Conservation (phyloP, 2,888 invertebrate genomes). For the Zonitis immaculata region DNA sequence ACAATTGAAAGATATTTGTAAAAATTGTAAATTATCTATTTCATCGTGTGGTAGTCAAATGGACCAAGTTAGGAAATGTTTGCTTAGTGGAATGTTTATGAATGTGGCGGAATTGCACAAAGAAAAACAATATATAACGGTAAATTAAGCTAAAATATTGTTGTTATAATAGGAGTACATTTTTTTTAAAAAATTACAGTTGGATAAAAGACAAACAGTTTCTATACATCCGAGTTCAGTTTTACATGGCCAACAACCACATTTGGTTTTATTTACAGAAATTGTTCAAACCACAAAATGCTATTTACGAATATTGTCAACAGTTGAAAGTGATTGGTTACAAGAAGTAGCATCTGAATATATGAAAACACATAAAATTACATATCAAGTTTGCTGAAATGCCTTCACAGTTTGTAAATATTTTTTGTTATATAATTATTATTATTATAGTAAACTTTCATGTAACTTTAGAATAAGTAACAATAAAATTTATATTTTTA, state of each 20-base stretch:
- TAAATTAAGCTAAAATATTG: constrained; percentile 50
- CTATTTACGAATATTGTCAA: constrained; percentile 73
- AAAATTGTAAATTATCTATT: constrained; percentile 56
- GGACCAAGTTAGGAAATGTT: constrained; percentile 70
- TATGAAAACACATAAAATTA: constrained; percentile 33
- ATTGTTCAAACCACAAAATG: constrained; percentile 79
- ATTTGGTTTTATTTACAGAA: constrained; percentile 77
- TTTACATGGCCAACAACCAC: constrained; percentile 66
- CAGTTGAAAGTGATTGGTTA: constrained; percentile 78
- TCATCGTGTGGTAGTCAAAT: constrained; percentile 61
- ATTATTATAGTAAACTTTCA: background rate
- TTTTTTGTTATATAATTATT: background rate
- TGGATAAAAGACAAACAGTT: constrained; percentile 63
- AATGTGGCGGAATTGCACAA: constrained; percentile 78
- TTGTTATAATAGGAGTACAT: background rate
- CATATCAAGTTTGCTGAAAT: constrained; percentile 1
- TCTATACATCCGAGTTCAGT: constrained; percentile 81
- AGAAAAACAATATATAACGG: constrained; percentile 66
- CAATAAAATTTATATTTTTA: no score
- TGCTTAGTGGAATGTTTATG: constrained; percentile 76
- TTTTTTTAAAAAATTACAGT: constrained; percentile 45
- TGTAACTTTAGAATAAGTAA: no score
- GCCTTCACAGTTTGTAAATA: background rate
- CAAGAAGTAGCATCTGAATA: constrained; percentile 55
- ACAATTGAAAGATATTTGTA: constrained; percentile 67